Percentiles rank a stretch among this genome's conserved stretches.
These are phyloP conservation scores for Ptycholaimellus sp. DNA, from an alignment of 2,888 invertebrate genomes.

Conservation along the genomic window DNA sequence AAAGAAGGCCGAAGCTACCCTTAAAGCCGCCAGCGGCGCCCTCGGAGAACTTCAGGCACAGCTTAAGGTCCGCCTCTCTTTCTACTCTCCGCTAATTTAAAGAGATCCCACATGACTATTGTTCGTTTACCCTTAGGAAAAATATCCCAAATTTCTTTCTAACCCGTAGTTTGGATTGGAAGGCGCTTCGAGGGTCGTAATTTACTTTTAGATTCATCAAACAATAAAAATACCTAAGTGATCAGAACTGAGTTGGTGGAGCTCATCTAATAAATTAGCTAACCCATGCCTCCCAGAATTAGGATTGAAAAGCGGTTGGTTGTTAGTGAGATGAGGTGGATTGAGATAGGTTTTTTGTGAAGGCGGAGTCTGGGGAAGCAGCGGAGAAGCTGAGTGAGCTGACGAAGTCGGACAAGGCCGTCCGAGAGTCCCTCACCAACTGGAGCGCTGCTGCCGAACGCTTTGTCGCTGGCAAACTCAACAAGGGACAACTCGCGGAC, in stretches of 20 bases:
- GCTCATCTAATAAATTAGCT: neutral
- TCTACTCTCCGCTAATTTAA: neutral
- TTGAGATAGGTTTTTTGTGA: neutral
- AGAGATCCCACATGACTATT: too few relatives aligned
- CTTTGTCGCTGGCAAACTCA: slow-evolving; percentile 22
- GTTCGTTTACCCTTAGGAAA: too few relatives aligned
- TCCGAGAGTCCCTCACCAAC: slow-evolving; percentile 26
- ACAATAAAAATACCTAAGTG: too few relatives aligned
- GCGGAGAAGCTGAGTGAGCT: slow-evolving; percentile 24
- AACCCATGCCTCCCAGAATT: slow-evolving; percentile 3
- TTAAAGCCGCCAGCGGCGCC: slow-evolving; percentile 39
- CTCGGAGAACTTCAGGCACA: slow-evolving; percentile 34
- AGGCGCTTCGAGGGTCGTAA: too few relatives aligned
- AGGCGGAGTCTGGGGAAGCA: neutral
- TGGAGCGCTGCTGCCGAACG: slow-evolving; percentile 39
- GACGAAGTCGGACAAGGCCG: slow-evolving; percentile 35
- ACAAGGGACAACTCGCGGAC: slow-evolving; percentile 9
- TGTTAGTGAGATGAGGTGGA: neutral
- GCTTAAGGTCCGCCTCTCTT: neutral
- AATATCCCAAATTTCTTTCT: too few relatives aligned
- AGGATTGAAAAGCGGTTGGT: too few relatives aligned
- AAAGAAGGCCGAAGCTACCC: slow-evolving; percentile 37
- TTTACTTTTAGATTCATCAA: too few relatives aligned
- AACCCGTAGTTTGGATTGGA: too few relatives aligned
- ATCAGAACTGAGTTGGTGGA: too few relatives aligned